Evolutionary conservation across 1,140 invertebrate genomes (phyloP).

Genomic region (Lineus longissimus): DNA sequence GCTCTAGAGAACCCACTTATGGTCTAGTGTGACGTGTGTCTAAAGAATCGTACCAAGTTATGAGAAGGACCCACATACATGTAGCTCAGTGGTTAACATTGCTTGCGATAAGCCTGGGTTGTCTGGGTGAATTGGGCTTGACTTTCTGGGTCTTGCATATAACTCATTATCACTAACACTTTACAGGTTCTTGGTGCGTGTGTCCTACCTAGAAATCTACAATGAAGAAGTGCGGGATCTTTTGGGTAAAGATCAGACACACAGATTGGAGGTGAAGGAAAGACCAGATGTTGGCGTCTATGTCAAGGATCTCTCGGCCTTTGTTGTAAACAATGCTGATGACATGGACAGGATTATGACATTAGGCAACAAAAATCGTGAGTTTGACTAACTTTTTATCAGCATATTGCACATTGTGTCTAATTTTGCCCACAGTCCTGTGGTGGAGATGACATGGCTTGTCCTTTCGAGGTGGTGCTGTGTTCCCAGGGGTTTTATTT

Average conservation of each 20-base stretch:
- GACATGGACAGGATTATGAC: conserved; percentile 77
- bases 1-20: background rate
- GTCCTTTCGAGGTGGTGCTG: background rate
- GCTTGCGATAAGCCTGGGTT: no score
- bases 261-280: conserved; percentile 64
- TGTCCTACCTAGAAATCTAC: conserved; percentile 94
- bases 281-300: conserved; percentile 76
- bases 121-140: no score
- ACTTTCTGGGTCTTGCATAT: background rate
- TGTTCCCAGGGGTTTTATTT: no score
- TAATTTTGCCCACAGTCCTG: no score
- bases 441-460: no score
- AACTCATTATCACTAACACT: conserved; percentile 1
- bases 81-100: no score
- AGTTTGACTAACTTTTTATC: conserved; percentile 13
- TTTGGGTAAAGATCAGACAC: conserved; percentile 83
- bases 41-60: no score
- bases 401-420: background rate
- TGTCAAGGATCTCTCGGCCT: conserved; percentile 73
- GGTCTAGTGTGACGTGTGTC: background rate
- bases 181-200: conserved; percentile 68
- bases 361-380: conserved; percentile 77
- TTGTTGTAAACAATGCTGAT: conserved; percentile 76
- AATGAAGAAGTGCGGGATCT: conserved; percentile 96
- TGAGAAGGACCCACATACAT: no score